Conservation (phyloP, 2,113 vertebrate species). For the Zeus faber region DNA sequence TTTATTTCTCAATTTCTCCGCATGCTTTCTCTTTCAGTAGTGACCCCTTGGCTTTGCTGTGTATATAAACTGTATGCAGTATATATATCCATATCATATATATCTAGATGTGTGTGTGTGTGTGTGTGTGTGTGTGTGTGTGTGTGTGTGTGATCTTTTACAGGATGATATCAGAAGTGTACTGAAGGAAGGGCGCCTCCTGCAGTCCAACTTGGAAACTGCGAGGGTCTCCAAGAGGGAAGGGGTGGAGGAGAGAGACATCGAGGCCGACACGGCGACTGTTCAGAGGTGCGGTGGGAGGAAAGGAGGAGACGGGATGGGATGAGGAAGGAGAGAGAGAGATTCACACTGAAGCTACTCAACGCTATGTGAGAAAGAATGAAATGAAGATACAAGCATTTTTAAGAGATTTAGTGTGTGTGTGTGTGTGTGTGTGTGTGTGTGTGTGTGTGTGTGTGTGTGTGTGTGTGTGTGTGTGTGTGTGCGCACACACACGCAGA, state of each 20-base stretch:
- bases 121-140: not conserved
- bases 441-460: slow-evolving; percentile 5
- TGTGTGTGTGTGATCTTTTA: slow-evolving; percentile 3
- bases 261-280: slow-evolving; percentile 84
- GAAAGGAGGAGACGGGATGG: not conserved
- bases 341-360: not conserved
- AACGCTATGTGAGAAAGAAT: not conserved
- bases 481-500: slow-evolving; percentile 57
- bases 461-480: slow-evolving; percentile 7
- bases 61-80: too few relatives aligned
- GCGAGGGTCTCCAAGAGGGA: slow-evolving; percentile 65
- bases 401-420: too few relatives aligned
- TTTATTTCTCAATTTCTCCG: too few relatives aligned
- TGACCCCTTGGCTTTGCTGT: too few relatives aligned
- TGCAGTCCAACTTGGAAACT: slow-evolving; percentile 84
- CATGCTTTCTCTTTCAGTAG: not conserved
- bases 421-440: slow-evolving; percentile 1
- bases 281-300: slow-evolving; percentile 80
- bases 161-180: slow-evolving; percentile 88
- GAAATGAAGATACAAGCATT: too few relatives aligned
- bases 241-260: slow-evolving; percentile 69
- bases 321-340: not conserved
- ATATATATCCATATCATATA: too few relatives aligned
- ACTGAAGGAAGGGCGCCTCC: slow-evolving; percentile 85
- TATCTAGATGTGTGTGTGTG: not conserved